These are phyloP conservation scores for Nomada fucata DNA, from an alignment of 2,888 invertebrate genomes.

Conservation along the genomic window DNA sequence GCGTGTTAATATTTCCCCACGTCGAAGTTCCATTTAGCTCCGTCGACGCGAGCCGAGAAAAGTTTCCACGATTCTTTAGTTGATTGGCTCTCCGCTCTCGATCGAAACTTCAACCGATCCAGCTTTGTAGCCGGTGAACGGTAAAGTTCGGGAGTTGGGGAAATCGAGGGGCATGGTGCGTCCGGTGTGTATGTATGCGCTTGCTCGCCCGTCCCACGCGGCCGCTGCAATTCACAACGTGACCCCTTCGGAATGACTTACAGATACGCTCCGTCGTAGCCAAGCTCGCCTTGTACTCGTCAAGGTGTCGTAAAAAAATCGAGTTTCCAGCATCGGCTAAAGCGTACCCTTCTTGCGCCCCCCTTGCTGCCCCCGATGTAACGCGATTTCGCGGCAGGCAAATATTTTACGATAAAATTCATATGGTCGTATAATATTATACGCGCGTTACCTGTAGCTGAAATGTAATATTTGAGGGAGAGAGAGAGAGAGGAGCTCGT, in stretches of 20 bases:
- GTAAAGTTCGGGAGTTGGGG: slow-evolving; percentile 24
- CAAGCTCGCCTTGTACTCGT: slow-evolving; percentile 14
- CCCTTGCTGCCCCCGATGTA: too few species aligned
- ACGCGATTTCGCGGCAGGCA: neutral
- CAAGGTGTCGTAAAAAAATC: slow-evolving; percentile 35
- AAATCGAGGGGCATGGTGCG: slow-evolving; percentile 2
- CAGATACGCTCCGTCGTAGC: slow-evolving; percentile 34
- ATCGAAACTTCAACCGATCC: slow-evolving; percentile 7
- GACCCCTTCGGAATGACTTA: slow-evolving; percentile 29
- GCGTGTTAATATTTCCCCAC: slow-evolving; percentile 26
- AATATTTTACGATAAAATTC: neutral
- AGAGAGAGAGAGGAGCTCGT: neutral
- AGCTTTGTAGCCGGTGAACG: slow-evolving; percentile 20
- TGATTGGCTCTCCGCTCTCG: slow-evolving; percentile 18
- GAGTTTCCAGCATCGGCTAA: neutral
- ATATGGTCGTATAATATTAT: too few species aligned
- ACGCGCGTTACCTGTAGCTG: too few species aligned
- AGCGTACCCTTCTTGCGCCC: neutral
- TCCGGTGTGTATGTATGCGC: neutral
- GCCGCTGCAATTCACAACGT: slow-evolving; percentile 32
- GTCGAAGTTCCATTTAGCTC: slow-evolving; percentile 9
- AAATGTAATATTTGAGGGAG: neutral
- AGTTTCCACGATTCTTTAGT: slow-evolving; percentile 26
- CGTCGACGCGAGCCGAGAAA: neutral
- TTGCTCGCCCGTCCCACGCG: neutral